Evolutionary conservation across 1,140 invertebrate genomes (phyloP), one percentile per base, ranked within the genome.

Genomic region (Eubasilissa regina): DNA sequence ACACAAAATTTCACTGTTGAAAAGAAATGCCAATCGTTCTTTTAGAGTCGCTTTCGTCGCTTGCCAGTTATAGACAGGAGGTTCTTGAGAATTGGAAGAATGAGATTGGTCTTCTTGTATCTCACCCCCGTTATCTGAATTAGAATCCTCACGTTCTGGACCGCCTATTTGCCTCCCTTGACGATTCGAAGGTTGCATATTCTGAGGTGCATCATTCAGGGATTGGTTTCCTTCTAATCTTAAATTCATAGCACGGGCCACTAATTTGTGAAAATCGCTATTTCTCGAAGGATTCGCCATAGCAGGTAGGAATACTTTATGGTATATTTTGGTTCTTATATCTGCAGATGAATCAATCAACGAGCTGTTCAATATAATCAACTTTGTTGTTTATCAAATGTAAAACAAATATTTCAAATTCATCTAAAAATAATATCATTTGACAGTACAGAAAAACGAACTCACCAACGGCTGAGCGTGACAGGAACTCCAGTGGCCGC

Each of bases 1-100:
- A 70, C 93, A 92, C 72, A 96, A 88, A 51, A 94, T 93, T 85
- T 96, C 94, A 84, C 95, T 95, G 85, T 95, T 95, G 84, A 95
- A 96, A 44, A 96, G 89, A 84, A 94, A 95, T 4, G 93, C 91
- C 75, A 97, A 90, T 76, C 95, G 89, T 82, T 96, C 94, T 84
- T 94, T 94, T 4, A 96, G 91, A 0, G 93, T 94, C 0, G 92
- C 91, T 84, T 95, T 95, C 12, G 91, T 93, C 19, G 93, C 90
- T 82, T 93, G 92, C 92, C 92, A 93, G 84, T 93, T 93, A 83
- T 92, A 91, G 0, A 88, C 85, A 15, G 86, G 87, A 9, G 87
- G 86, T 7, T 86, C 86, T 0, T 84, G 84, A 56, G 72, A 62
- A 78, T 87, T 88, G 73, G 87, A 87, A 6, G 48, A 13, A 8